Percentiles rank a stretch among this genome's conserved stretches.
These are phyloP conservation scores for Nibea coibor DNA, from an alignment of 2,113 vertebrate genomes.

Conservation along the genomic window DNA sequence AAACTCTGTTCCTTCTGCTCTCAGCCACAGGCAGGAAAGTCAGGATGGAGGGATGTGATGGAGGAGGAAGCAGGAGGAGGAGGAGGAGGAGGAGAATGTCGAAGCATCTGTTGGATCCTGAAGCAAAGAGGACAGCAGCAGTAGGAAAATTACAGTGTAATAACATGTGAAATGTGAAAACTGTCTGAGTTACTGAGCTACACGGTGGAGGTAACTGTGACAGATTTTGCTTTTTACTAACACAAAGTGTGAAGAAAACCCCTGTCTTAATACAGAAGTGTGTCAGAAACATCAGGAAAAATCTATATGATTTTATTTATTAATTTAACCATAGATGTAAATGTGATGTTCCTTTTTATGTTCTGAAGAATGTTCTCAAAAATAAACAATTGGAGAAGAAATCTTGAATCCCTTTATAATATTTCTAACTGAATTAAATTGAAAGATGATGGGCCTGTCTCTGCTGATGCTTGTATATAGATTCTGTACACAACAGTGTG, in stretches of 20 bases:
- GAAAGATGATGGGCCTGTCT: too few relatives aligned
- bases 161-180: background rate
- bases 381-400: too few relatives aligned
- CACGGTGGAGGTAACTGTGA: background rate
- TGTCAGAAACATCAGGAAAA: background rate
- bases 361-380: too few relatives aligned
- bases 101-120: slow-evolving; percentile 53
- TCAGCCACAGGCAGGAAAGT: slow-evolving; percentile 36
- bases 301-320: too few relatives aligned
- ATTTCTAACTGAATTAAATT: too few relatives aligned
- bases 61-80: background rate
- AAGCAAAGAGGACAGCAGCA: slow-evolving; percentile 8
- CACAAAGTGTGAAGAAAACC: background rate
- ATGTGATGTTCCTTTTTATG: too few relatives aligned
- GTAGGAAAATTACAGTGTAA: background rate
- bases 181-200: background rate
- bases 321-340: too few relatives aligned
- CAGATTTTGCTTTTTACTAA: background rate
- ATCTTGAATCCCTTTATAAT: too few relatives aligned
- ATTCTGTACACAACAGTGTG: too few relatives aligned
- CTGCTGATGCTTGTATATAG: too few relatives aligned
- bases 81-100: slow-evolving; percentile 21
- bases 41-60: slow-evolving; percentile 26
- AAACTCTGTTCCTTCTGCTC: slow-evolving; percentile 17
- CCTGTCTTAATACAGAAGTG: background rate